Conservation (phyloP, 2,797 vertebrate genomes). For the Darevskia nairensis region DNA sequence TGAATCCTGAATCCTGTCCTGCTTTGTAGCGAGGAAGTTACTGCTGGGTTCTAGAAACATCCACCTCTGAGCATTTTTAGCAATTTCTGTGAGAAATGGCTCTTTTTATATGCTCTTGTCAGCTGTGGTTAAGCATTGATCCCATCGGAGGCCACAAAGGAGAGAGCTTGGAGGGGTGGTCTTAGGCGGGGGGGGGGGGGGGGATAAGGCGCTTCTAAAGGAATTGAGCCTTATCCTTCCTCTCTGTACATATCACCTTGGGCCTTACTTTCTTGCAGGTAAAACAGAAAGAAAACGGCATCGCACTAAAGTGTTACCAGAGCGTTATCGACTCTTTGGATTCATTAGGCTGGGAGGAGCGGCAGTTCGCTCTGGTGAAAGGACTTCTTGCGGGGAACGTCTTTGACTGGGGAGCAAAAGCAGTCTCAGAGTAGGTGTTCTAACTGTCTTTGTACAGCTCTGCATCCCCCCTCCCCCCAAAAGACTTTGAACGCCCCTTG, state of each 20-base stretch:
- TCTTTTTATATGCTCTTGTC: conserved; percentile 2
- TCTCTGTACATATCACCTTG: neutral
- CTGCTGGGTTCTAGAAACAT: neutral
- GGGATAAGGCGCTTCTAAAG: conserved; percentile 37
- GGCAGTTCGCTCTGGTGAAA: conserved; percentile 93
- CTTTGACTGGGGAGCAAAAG: conserved; percentile 99
- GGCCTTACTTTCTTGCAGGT: conserved; percentile 80
- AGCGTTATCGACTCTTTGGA: conserved; percentile 89
- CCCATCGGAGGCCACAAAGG: conserved; percentile 58
- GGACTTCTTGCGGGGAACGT: conserved; percentile 97
- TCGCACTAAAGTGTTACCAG: conserved; percentile 91
- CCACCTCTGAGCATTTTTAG: neutral
- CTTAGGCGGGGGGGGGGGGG: conserved; percentile 19
- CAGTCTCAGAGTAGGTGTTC: conserved; percentile 94
- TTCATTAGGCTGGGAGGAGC: conserved; percentile 91
- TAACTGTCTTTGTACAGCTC: conserved; percentile 42
- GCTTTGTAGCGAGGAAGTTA: neutral
- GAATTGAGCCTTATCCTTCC: neutral
- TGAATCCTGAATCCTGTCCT: too few relatives aligned
- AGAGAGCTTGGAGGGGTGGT: conserved; percentile 49
- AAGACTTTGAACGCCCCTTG: neutral
- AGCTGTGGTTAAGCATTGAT: conserved; percentile 29
- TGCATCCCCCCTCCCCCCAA: rapidly evolving
- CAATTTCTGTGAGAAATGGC: conserved; percentile 23
- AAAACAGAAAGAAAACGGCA: conserved; percentile 95